Evolutionary conservation across 2,888 invertebrate genomes (phyloP), one percentile per base, ranked within the genome.

Genomic region (Orthosia gothica): DNA sequence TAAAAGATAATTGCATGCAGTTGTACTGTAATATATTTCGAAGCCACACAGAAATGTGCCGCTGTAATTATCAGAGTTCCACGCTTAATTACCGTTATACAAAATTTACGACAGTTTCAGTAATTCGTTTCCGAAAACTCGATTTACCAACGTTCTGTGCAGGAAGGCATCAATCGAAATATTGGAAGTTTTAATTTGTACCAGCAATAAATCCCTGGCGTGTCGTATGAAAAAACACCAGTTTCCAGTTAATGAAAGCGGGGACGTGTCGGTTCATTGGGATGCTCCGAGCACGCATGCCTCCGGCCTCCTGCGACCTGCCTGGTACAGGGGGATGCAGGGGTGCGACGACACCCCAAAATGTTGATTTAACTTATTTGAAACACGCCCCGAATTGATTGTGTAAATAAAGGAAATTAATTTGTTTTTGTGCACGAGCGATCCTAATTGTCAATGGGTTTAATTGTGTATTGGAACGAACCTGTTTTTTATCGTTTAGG

Each of bases 331-430:
- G 49, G 12, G 5, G 45, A 59, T 32, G 55, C 9, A 20, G 61
- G 40, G 40, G 0, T 40, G 40, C 1, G 40, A 40, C 40, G 50
- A n/a, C 57, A 58, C 50, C 61, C 74, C 47, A 26, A 81, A 82
- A 81, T 86, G 87, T 87, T 89, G 88, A 88, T 88, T 84, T 88
- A 82, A 87, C 87, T 85, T 87, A 87, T 89, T 86, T 84, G 74
- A 88, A 86, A 88, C 84, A 86, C 88, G 80, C 82, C 66, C 81
- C 70, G 66, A 85, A 87, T 88, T 79, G 87, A 88, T 84, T 85
- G 87, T 75, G 75, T 85, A 88, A 88, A 85, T 84, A 87, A 86
- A 83, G 77, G 63, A 77, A 81, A 83, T 85, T 82, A 87, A 86
- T 86, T 88, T 82, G 81, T 81, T 85, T 86, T 87, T 80, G 82